Evolutionary conservation across 2,113 vertebrate species (phyloP).

Genomic region (Tupaia tana): DNA sequence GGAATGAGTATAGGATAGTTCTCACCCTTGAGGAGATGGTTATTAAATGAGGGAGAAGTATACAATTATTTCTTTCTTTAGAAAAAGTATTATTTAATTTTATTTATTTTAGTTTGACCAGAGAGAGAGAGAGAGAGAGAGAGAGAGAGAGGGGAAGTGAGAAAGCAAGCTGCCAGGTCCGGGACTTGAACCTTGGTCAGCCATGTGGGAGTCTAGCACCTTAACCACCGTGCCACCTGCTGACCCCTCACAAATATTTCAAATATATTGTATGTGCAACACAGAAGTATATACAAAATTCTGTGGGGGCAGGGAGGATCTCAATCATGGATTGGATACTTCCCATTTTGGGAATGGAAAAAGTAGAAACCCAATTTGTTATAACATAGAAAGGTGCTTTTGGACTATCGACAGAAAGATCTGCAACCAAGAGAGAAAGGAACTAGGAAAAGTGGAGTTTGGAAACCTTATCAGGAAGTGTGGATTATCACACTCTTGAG

Average conservation of each 20-base stretch:
- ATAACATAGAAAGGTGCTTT: background rate
- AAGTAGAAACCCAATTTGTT: background rate
- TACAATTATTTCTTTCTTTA: background rate
- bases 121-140: too few relatives aligned
- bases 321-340: background rate
- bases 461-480: constrained; percentile 36
- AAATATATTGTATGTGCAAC: background rate
- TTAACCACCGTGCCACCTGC: too few relatives aligned
- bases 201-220: too few relatives aligned
- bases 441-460: background rate
- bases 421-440: background rate
- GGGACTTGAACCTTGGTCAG: too few relatives aligned
- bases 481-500: constrained; percentile 67
- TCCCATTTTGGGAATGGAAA: background rate
- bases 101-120: too few relatives aligned
- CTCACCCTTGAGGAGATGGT: background rate
- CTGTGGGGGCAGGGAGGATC: background rate
- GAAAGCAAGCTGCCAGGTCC: too few relatives aligned
- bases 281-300: background rate
- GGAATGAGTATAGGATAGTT: background rate
- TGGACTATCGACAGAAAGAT: constrained; percentile 17
- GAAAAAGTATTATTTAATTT: too few relatives aligned
- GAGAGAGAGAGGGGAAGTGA: too few relatives aligned
- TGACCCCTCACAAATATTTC: background rate
- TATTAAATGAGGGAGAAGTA: background rate